Percentiles rank a stretch among this genome's conserved stretches.
Conservation (phyloP, 2,888 invertebrate genomes). For the Dolichopus griseipennis region DNA sequence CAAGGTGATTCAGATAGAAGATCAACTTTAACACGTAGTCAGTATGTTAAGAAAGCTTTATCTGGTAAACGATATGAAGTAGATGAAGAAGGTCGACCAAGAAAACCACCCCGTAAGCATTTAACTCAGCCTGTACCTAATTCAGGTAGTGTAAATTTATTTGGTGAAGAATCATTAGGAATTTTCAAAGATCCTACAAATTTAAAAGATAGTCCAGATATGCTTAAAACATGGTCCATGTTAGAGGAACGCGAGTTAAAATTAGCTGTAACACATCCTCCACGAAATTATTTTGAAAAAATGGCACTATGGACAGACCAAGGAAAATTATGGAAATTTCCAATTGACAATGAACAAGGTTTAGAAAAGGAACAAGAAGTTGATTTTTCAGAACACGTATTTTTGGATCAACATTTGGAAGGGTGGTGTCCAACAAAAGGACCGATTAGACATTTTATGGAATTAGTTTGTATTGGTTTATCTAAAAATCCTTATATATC, state of each 20-base stretch:
- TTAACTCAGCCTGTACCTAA: constrained; percentile 26
- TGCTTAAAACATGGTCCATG: constrained; percentile 58
- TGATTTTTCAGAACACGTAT: constrained; percentile 90
- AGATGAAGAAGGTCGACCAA: not conserved
- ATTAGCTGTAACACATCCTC: constrained; percentile 59
- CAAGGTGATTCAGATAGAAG: constrained; percentile 25
- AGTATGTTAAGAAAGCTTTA: constrained; percentile 33
- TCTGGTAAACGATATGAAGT: constrained; percentile 14
- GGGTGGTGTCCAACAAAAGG: constrained; percentile 85
- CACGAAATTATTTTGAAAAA: constrained; percentile 85
- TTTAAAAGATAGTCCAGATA: constrained; percentile 31
- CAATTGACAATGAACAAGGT: constrained; percentile 94
- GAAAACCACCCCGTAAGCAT: constrained; percentile 9
- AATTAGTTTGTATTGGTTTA: constrained; percentile 84
- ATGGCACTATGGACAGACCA: constrained; percentile 89
- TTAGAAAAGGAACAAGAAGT: constrained; percentile 56
- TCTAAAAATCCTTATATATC: constrained; percentile 91
- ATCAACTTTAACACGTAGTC: constrained; percentile 18
- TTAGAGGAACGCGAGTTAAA: constrained; percentile 59
- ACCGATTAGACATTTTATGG: constrained; percentile 95
- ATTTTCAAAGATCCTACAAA: constrained; percentile 48
- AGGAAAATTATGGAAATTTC: constrained; percentile 93
- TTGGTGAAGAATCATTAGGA: constrained; percentile 52
- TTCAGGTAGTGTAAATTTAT: constrained; percentile 52
- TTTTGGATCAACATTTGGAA: constrained; percentile 76